Percentiles rank a stretch among this genome's conserved stretches.
These are phyloP conservation scores for Semicossyphus pulcher DNA, from an alignment of 2,113 vertebrate genomes.

Conservation along the genomic window DNA sequence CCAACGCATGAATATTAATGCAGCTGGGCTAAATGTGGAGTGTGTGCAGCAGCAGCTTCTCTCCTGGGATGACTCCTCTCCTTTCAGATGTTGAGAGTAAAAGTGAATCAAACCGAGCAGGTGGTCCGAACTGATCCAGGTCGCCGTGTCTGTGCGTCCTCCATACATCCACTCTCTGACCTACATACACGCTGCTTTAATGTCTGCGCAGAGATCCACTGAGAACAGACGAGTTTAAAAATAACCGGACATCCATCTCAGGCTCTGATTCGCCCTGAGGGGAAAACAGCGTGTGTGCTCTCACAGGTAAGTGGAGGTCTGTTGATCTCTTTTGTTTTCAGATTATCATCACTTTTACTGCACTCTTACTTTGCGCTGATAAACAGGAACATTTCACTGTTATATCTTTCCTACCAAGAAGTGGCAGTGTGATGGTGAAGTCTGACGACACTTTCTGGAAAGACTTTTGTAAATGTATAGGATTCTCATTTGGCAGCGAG, in stretches of 20 bases:
- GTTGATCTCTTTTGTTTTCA: not conserved
- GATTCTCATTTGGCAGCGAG: no score
- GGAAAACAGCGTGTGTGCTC: not conserved
- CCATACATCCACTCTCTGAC: not conserved
- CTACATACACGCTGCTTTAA: constrained; percentile 3
- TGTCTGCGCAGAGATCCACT: constrained; percentile 6
- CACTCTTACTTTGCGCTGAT: no score
- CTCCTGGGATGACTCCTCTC: not conserved
- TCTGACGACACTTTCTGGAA: no score
- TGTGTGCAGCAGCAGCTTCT: not conserved
- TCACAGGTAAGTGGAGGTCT: not conserved
- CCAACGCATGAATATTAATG: not conserved
- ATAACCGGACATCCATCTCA: constrained; percentile 48
- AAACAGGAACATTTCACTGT: no score
- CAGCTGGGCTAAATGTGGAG: not conserved
- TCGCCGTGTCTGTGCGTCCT: constrained; percentile 5
- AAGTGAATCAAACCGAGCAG: not conserved
- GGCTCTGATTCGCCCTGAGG: not conserved
- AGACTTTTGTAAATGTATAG: no score
- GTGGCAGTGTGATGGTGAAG: no score
- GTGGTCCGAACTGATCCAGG: constrained; percentile 1
- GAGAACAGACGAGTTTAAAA: constrained; percentile 27
- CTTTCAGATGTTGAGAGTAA: not conserved
- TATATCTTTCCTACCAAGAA: no score
- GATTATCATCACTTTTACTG: not conserved